A percentile compares a stretch with the other conserved stretches of the same genome.
Evolutionary conservation across 2,888 invertebrate genomes (phyloP).

Genomic region (Xylota sylvarum): DNA sequence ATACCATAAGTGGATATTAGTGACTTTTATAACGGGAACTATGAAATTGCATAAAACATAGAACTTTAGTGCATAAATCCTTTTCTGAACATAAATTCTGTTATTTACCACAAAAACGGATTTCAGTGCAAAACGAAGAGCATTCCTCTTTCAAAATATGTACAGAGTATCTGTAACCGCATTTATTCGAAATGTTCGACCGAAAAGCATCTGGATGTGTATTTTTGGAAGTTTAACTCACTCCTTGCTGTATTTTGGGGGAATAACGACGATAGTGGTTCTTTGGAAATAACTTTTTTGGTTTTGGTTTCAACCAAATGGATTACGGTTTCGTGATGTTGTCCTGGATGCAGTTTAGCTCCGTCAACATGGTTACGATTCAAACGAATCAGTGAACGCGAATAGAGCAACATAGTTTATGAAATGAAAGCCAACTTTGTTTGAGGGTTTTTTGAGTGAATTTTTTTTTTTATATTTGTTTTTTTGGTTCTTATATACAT

Average conservation of each 20-base stretch:
- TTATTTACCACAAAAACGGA: constrained; percentile 59
- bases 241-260: background rate
- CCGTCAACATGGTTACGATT: constrained; percentile 24
- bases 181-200: constrained; percentile 51
- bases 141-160: background rate
- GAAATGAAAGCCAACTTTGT: constrained; percentile 9
- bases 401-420: constrained; percentile 26
- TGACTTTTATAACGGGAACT: constrained; percentile 38
- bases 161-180: constrained; percentile 20
- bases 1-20: constrained; percentile 29
- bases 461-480: constrained; percentile 3
- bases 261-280: background rate
- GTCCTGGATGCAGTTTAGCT: constrained; percentile 11
- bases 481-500: too few relatives aligned
- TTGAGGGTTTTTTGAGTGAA: constrained; percentile 2
- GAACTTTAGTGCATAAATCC: constrained; percentile 21
- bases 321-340: constrained; percentile 65
- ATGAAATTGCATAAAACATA: constrained; percentile 41
- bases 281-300: constrained; percentile 68
- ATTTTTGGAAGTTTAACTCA: constrained; percentile 24
- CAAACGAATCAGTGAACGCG: constrained; percentile 40
- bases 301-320: constrained; percentile 68
- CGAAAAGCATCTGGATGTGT: constrained; percentile 24
- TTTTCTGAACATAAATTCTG: constrained; percentile 37
- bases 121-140: constrained; percentile 58